Evolutionary conservation across 2,888 invertebrate genomes (phyloP).

Genomic region (Tridacna gigas): DNA sequence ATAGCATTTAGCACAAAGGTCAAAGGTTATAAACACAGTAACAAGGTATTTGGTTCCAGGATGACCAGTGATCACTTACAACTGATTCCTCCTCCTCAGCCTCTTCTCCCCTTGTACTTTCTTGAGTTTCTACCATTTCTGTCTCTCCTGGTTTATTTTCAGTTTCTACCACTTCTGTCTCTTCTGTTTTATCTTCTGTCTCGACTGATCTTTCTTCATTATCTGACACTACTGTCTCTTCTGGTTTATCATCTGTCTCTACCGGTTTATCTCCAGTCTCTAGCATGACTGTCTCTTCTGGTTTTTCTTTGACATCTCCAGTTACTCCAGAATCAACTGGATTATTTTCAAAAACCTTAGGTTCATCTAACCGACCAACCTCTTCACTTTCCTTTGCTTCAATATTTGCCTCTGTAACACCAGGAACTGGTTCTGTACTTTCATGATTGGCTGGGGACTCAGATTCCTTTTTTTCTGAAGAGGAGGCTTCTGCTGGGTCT

Average conservation of each 20-base stretch:
- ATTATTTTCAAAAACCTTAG: too few species aligned
- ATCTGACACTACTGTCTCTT: background rate
- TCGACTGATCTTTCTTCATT: background rate
- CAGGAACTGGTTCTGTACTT: background rate
- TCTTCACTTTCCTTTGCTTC: background rate
- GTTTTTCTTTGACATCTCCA: too few species aligned
- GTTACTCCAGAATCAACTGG: too few species aligned
- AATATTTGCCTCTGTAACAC: background rate
- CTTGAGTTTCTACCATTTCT: background rate
- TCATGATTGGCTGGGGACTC: background rate
- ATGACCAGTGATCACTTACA: constrained; percentile 19
- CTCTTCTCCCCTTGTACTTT: constrained; percentile 3
- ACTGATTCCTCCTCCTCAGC: constrained; percentile 29
- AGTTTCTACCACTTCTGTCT: background rate
- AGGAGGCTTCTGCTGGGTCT: background rate
- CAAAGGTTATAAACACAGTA: background rate
- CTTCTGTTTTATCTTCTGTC: background rate
- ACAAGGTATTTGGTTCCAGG: background rate
- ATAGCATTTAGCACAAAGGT: constrained; percentile 6
- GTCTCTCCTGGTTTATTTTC: background rate
- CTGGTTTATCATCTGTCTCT: background rate
- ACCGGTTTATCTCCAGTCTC: too few species aligned
- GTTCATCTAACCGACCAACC: too few species aligned
- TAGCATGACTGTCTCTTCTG: too few species aligned
- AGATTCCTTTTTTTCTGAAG: background rate